Conservation (phyloP, 2,797 vertebrate genomes). For the Orestias chungarensis region DNA sequence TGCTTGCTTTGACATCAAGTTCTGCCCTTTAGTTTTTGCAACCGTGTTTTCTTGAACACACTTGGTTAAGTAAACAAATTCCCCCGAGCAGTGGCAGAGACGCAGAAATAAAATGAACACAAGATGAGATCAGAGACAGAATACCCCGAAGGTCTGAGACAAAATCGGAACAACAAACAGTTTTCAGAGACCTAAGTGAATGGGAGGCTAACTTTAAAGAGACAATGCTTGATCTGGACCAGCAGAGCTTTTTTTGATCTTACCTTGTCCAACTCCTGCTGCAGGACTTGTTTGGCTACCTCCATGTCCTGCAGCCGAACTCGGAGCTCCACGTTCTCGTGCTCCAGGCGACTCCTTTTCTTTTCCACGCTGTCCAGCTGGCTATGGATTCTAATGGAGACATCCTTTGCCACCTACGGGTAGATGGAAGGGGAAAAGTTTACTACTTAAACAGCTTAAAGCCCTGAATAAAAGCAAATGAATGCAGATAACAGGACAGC, state of each 20-base stretch:
- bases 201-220: constrained; percentile 8
- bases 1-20: constrained; percentile 25
- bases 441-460: not conserved
- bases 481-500: too few species aligned
- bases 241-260: constrained; percentile 43
- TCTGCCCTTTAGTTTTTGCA: constrained; percentile 18
- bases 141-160: constrained; percentile 20
- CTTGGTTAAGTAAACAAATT: constrained; percentile 27
- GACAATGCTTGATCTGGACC: not conserved
- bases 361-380: constrained; percentile 93
- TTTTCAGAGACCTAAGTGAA: constrained; percentile 22
- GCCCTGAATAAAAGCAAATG: not conserved
- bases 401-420: constrained; percentile 93
- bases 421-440: not conserved
- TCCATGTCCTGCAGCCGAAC: constrained; percentile 91
- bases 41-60: constrained; percentile 28
- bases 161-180: constrained; percentile 29
- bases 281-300: constrained; percentile 95
- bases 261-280: constrained; percentile 93
- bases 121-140: constrained; percentile 29
- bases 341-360: constrained; percentile 89
- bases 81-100: constrained; percentile 28
- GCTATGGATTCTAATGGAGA: constrained; percentile 93
- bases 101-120: constrained; percentile 37
- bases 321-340: constrained; percentile 93